phyloP scores from a whole-genome alignment of 37 sponge, comb jelly and placozoan species.

The Aphrocallistes beatrix region DNA sequence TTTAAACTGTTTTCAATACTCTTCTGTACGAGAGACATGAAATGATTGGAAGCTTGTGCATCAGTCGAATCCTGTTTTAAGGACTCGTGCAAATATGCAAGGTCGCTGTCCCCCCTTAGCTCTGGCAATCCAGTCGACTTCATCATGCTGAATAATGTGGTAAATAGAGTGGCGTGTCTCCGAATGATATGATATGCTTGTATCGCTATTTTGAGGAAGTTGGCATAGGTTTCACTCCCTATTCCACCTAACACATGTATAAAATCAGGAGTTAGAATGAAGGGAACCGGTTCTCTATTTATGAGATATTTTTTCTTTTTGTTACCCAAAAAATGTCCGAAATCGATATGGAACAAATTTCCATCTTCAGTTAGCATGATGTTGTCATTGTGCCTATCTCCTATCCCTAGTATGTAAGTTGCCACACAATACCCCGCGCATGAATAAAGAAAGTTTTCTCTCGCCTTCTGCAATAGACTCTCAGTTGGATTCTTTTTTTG shows the following conservation, averaged over 20 bases:
- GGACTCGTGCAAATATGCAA: neutral
- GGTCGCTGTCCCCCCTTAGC: neutral
- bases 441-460: neutral
- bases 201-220: neutral
- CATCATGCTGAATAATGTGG: neutral
- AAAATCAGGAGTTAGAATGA: conserved; percentile 9
- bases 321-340: conserved; percentile 6
- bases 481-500: neutral
- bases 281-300: conserved; percentile 7
- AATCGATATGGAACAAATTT: conserved; percentile 1
- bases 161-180: neutral
- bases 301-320: neutral
- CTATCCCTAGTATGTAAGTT: neutral
- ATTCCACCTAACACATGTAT: conserved; percentile 4
- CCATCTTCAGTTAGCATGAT: neutral
- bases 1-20: neutral
- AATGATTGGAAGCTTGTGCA: neutral
- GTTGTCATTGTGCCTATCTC: conserved; percentile 5
- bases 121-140: neutral
- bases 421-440: conserved; percentile 5
- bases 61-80: neutral
- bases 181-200: neutral
- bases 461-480: neutral
- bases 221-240: neutral
- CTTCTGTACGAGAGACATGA: neutral